Base-by-base conservation (phyloP, 2,797 vertebrate genomes). In the Macrochelys suwanniensis region DNA sequence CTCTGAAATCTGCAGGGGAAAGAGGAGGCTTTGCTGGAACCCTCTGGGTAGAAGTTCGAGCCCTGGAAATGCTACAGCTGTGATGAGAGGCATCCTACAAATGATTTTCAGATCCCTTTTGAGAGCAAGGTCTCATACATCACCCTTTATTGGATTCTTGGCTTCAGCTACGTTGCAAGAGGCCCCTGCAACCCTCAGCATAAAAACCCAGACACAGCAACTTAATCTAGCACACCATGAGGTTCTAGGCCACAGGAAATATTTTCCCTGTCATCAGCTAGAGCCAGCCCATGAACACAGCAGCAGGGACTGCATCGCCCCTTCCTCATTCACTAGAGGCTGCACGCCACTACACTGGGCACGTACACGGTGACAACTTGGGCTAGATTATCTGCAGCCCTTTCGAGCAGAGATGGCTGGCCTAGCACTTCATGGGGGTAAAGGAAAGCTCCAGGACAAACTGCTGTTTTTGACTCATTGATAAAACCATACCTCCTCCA, bases 381-480 rank as follows among this genome's bases (percentile, higher is more conserved):
- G 54, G 54, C 54, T 25, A 54, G 54, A 54, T 25, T 54, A 54
- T 54, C 54, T 54, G 54, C 54, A 54, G 54, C 54, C 23, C 21
- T 54, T 54, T 54, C 9, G 54, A 25, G 23, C 54, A 54, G 23
- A 71, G 15, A 68, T 6, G 5, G 68, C 10, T 42, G 37, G 21
- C 37, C n/a, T 71, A 71, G n/a, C 3, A 37, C 71, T 74, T 12
- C 3, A 11, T 78, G 51, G 25, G 15, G 74, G 57, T 23, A 65
- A 87, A 65, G 88, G 90, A 93, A 97, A 97, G 95, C 28, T 92
- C 25, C 85, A 93, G 65, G 51, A 54, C 81, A 80, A 23, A 21
- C 68, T 42, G 3, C 47, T 68, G 7, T 42, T 74, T 94, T 84
- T 80, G 71, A 42, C 82, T 88, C 79, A 47, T 79, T 1, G n/a